Percentiles rank a stretch among this genome's conserved stretches.
These are phyloP conservation scores for Saccostrea glomerata DNA, from an alignment of 1,140 invertebrate genomes.

Conservation along the genomic window DNA sequence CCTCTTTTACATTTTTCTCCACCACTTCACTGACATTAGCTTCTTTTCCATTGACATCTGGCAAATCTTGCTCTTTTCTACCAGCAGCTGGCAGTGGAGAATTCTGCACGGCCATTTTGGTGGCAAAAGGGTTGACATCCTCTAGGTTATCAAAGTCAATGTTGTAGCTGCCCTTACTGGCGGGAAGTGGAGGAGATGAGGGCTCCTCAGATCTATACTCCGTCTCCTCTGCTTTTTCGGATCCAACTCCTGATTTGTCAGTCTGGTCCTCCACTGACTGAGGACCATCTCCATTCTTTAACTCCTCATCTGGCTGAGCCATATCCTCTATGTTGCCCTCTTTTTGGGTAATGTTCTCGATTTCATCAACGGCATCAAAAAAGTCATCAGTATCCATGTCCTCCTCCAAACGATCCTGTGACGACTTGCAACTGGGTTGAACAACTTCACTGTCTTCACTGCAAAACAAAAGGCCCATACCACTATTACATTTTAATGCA, in stretches of 20 bases:
- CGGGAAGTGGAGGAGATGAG: constrained; percentile 28
- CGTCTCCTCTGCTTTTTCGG: background rate
- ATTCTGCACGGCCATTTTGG: constrained; percentile 43
- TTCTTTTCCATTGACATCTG: background rate
- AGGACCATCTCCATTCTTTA: background rate
- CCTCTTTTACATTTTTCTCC: background rate
- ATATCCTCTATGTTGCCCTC: background rate
- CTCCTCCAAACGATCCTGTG: background rate
- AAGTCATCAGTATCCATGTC: constrained; percentile 37
- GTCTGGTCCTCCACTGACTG: background rate
- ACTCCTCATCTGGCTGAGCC: background rate
- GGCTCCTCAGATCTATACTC: background rate
- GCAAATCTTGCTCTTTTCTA: background rate
- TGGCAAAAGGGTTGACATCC: constrained; percentile 52
- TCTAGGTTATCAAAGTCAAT: constrained; percentile 56
- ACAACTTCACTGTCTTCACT: background rate
- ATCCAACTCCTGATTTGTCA: background rate
- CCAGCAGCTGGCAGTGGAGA: constrained; percentile 26
- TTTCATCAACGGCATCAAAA: background rate
- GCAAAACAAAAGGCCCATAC: background rate
- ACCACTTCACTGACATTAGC: background rate
- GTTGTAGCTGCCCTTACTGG: constrained; percentile 41
- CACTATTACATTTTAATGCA: too few relatives aligned
- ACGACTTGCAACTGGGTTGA: background rate
- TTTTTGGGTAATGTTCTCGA: background rate